Conservation (phyloP, 1,140 invertebrate genomes). For the Lordiphosa stackelbergi region DNA sequence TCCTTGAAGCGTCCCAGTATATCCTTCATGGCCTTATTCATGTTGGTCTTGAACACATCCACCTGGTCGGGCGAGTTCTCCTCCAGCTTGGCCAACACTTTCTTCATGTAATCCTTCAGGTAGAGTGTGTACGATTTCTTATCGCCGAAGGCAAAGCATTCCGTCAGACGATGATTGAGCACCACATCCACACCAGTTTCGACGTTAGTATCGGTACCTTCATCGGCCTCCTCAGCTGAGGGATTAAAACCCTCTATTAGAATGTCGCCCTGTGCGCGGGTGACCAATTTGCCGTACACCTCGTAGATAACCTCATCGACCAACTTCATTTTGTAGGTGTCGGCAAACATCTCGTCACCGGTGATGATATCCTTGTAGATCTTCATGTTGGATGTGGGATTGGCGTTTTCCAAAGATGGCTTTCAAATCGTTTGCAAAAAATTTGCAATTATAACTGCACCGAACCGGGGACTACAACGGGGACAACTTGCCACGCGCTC, state of each 20-base stretch:
- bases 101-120: conserved; percentile 98
- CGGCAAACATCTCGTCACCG: conserved; percentile 99
- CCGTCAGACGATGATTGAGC: conserved; percentile 91
- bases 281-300: conserved; percentile 92
- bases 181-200: conserved; percentile 95
- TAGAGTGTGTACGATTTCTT: conserved; percentile 95
- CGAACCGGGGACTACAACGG: conserved; percentile 50
- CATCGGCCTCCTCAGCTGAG: conserved; percentile 93
- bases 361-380: conserved; percentile 96
- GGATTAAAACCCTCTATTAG: conserved; percentile 92
- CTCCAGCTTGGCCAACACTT: conserved; percentile 90
- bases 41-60: conserved; percentile 92
- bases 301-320: conserved; percentile 96
- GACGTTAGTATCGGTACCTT: conserved; percentile 86
- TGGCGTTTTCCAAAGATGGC: conserved; percentile 30
- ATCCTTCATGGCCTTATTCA: conserved; percentile 97
- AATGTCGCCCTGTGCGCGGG: conserved; percentile 88
- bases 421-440: conserved; percentile 46
- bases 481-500: conserved; percentile 68
- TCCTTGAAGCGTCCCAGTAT: conserved; percentile 94
- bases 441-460: conserved; percentile 59
- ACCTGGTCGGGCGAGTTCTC: conserved; percentile 89
- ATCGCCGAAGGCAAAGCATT: conserved; percentile 90
- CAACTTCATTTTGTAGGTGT: conserved; percentile 96
- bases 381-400: conserved; percentile 86